Evolutionary conservation across 1,140 invertebrate genomes (phyloP).

Genomic region (Drosophila seguyi): DNA sequence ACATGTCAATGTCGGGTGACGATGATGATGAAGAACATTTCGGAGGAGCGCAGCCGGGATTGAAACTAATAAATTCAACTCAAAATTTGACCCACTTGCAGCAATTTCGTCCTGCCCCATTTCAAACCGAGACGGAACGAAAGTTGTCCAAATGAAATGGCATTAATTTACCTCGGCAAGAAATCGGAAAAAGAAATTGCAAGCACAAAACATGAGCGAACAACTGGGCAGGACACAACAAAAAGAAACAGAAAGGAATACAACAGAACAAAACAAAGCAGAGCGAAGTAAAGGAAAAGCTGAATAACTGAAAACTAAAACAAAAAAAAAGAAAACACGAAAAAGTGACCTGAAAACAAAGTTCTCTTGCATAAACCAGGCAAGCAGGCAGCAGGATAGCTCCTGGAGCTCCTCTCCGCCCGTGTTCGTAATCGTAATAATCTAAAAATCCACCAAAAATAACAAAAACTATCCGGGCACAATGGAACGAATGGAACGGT

Average conservation of each 20-base stretch:
- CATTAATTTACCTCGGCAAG: conserved; percentile 60
- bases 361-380: conserved; percentile 59
- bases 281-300: conserved; percentile 39
- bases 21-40: conserved; percentile 20
- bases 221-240: conserved; percentile 11
- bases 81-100: conserved; percentile 54
- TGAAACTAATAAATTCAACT: conserved; percentile 59
- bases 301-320: conserved; percentile 15
- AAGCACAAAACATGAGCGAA: conserved; percentile 37
- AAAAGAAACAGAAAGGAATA: conserved; percentile 15
- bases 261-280: conserved; percentile 6
- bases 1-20: conserved; percentile 2
- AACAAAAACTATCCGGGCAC: conserved; percentile 47
- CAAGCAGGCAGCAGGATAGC: conserved; percentile 12
- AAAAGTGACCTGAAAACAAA: conserved; percentile 72
- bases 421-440: conserved; percentile 61
- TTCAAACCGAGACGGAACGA: conserved; percentile 31
- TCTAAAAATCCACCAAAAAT: conserved; percentile 65
- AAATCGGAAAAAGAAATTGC: conserved; percentile 41
- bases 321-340: conserved; percentile 47
- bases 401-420: conserved; percentile 11
- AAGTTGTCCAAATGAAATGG: conserved; percentile 60
- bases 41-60: conserved; percentile 17
- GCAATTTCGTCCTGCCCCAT: conserved; percentile 28
- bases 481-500: conserved; percentile 53